Base-by-base conservation (phyloP, 2,888 invertebrate species). In the Caprella mutica region DNA sequence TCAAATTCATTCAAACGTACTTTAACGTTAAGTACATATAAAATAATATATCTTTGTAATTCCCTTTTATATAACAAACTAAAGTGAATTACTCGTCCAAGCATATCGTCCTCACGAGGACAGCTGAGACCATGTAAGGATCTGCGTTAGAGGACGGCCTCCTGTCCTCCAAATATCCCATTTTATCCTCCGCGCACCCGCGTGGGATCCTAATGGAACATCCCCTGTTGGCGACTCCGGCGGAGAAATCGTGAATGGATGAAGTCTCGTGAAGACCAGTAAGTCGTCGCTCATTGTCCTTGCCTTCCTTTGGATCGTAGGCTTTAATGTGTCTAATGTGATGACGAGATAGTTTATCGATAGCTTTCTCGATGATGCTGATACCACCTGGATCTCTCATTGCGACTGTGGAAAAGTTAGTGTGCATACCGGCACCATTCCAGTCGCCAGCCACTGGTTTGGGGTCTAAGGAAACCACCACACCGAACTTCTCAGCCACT, bases 381-480 rank as follows among this genome's bases (percentile, higher is more conserved):
- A 92, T 89, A 65, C 92, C 90, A 67, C 86, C 86, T 3, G 87
- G 84, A 43, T 85, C 83, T 53, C 96, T 78, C 96, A 96, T 97
- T 39, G 79, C 77, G 71, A 85, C 82, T 0, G 96, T 97, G 12
- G 93, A 93, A 77, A 92, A 94, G 76, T 97, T 97, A 58, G 88
- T 88, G 72, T 97, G 96, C 0, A 92, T 93, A 1, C 96, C 96
- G 46, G 96, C 90, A 4, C 93, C 93, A 72, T 93, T 93, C 93
- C 93, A 93, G 72, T 89, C 85, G 29, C 87, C 85, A 35, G 67
- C 59, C 76, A 85, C 81, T 1, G 85, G 85, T 70, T 86, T 86
- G 2, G 85, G 85, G 68, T 86, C 85, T 59, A 86, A 73, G 0
- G 84, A 82, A 0, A 83, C 83, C 29, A 85, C 81, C 39, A 88